These are phyloP conservation scores for Leptodactylus fuscus DNA, from an alignment of 2,113 vertebrate species.

Conservation along the genomic window DNA sequence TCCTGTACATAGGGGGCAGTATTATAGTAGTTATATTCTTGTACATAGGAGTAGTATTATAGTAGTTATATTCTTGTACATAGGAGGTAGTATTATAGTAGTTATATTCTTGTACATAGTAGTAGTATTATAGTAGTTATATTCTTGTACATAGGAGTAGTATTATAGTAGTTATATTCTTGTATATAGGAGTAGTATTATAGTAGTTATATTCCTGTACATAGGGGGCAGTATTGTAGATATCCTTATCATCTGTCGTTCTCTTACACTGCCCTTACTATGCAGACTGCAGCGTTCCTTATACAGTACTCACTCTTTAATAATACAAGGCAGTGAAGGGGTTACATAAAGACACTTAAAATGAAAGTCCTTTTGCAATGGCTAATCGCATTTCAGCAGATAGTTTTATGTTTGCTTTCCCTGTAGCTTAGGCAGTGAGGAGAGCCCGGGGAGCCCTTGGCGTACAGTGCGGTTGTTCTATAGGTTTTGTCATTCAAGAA, in stretches of 20 bases:
- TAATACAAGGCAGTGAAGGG: not conserved
- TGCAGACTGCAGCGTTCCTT: not conserved
- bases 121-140: not conserved
- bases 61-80: not conserved
- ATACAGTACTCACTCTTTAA: not conserved
- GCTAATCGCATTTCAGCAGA: conserved; percentile 46
- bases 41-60: not conserved
- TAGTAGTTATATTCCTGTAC: not conserved
- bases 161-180: not conserved
- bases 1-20: not conserved
- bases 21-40: not conserved
- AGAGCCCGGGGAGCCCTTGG: conserved; percentile 8
- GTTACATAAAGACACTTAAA: conserved; percentile 40
- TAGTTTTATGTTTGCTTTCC: conserved; percentile 23
- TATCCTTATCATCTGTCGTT: not conserved
- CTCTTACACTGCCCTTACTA: not conserved
- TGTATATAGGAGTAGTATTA: not conserved
- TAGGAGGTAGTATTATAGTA: not conserved
- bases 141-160: not conserved
- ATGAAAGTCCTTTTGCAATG: conserved; percentile 39
- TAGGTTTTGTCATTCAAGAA: conserved; percentile 61
- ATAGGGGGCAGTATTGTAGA: not conserved
- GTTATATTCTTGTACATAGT: too few relatives aligned
- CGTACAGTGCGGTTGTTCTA: conserved; percentile 58
- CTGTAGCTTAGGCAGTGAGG: conserved; percentile 7